Conservation (phyloP, 1,140 invertebrate genomes). For the Cephus cinctus region DNA sequence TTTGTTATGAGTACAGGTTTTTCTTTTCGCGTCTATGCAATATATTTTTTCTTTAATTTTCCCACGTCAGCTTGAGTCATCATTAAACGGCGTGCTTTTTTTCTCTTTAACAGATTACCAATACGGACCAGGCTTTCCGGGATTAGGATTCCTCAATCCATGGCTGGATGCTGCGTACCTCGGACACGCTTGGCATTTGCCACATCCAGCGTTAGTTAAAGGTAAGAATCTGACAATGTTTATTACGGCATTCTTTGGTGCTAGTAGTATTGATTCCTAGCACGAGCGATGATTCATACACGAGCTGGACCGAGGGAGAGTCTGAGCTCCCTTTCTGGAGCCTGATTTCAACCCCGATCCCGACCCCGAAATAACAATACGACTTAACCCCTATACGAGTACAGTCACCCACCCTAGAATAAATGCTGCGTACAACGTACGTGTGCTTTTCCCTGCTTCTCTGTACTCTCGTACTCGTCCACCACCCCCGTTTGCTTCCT, state of each 20-base stretch:
- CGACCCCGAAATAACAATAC: slow-evolving; percentile 31
- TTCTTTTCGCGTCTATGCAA: background rate
- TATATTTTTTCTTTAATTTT: background rate
- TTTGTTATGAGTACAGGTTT: too few species aligned
- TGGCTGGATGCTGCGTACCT: slow-evolving; percentile 78
- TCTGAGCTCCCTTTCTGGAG: slow-evolving; percentile 39
- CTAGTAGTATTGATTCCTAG: slow-evolving; percentile 44
- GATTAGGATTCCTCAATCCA: slow-evolving; percentile 66
- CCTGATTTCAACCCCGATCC: slow-evolving; percentile 4
- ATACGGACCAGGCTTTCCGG: slow-evolving; percentile 60
- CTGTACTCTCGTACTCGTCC: slow-evolving; percentile 10
- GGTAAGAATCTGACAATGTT: slow-evolving; percentile 49
- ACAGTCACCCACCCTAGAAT: too few species aligned
- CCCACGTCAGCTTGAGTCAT: background rate
- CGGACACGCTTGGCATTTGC: slow-evolving; percentile 70
- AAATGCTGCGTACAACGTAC: too few species aligned
- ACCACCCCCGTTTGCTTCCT: slow-evolving; percentile 8
- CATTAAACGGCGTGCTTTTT: slow-evolving; percentile 21
- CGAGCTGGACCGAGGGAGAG: slow-evolving; percentile 37
- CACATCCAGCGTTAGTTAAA: slow-evolving; percentile 64
- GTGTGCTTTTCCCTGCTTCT: slow-evolving; percentile 17
- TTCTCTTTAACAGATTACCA: slow-evolving; percentile 65
- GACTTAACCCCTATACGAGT: too few species aligned
- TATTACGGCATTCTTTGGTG: slow-evolving; percentile 12
- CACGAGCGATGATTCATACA: slow-evolving; percentile 52